Evolutionary conservation across 2,797 vertebrate species (phyloP).

Genomic region (Aeoliscus strigatus): DNA sequence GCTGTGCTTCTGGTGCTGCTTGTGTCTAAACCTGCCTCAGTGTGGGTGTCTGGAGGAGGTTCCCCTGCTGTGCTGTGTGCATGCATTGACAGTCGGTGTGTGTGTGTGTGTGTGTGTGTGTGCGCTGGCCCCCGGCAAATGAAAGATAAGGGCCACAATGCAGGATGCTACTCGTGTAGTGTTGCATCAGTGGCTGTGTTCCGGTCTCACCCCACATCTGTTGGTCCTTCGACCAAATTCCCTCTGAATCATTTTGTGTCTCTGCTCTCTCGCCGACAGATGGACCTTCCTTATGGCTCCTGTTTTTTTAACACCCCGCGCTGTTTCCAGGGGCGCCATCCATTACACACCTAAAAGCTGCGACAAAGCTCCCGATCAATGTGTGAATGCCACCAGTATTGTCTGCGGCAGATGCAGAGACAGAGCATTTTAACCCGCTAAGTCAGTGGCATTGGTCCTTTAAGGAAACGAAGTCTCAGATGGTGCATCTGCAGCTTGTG

Average conservation of each 20-base stretch:
- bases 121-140: constrained; percentile 19
- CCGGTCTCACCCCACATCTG: constrained; percentile 58
- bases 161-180: constrained; percentile 45
- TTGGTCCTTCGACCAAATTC: constrained; percentile 59
- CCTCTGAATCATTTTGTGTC: constrained; percentile 26
- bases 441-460: constrained; percentile 42
- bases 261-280: constrained; percentile 64
- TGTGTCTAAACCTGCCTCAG: constrained; percentile 53
- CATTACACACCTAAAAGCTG: constrained; percentile 48
- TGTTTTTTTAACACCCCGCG: constrained; percentile 52
- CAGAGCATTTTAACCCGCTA: constrained; percentile 43
- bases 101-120: constrained; percentile 44
- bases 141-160: constrained; percentile 35
- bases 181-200: constrained; percentile 42
- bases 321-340: constrained; percentile 42
- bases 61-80: constrained; percentile 53
- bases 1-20: constrained; percentile 57
- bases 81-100: no score
- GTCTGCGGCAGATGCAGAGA: constrained; percentile 38
- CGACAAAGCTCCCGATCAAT: constrained; percentile 28
- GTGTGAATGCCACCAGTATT: constrained; percentile 53
- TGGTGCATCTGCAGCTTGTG: constrained; percentile 45
- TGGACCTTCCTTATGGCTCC: constrained; percentile 71
- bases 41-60: constrained; percentile 63
- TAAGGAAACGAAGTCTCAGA: constrained; percentile 58